A percentile compares a stretch with the other conserved stretches of the same genome.
Evolutionary conservation across 1,140 invertebrate species (phyloP).

Genomic region (Pseudomyrmex dendroicus): DNA sequence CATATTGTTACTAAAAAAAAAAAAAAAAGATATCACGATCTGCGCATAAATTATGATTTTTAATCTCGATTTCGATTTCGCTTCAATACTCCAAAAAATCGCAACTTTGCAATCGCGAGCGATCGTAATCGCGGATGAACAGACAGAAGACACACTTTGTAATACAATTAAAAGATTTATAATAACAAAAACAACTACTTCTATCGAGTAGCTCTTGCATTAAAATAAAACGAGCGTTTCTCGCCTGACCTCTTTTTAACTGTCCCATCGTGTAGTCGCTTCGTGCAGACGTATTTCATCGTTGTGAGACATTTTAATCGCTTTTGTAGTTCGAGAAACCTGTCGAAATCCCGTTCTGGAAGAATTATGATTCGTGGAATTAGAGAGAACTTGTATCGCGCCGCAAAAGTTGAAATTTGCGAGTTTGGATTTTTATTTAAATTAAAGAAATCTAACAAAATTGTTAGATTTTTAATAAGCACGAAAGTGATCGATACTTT

Average conservation of each 20-base stretch:
- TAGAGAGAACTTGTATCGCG: background rate
- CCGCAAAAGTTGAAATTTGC: too few species aligned
- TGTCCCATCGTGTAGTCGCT: constrained; percentile 26
- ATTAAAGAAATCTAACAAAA: too few species aligned
- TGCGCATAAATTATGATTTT: constrained; percentile 19
- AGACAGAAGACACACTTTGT: constrained; percentile 59
- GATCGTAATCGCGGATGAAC: constrained; percentile 58
- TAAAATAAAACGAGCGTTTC: constrained; percentile 71
- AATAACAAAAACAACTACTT: constrained; percentile 62
- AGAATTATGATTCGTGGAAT: constrained; percentile 13
- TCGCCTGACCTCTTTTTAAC: constrained; percentile 61
- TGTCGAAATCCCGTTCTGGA: constrained; percentile 33
- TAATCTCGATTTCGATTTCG: background rate
- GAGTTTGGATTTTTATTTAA: too few species aligned
- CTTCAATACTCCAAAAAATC: constrained; percentile 38
- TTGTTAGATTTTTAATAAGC: too few species aligned
- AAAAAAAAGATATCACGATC: background rate
- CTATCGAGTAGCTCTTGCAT: constrained; percentile 62
- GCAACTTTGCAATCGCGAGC: constrained; percentile 19
- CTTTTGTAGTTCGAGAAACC: constrained; percentile 50
- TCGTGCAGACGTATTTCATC: constrained; percentile 48
- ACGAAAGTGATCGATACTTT: too few species aligned
- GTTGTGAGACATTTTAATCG: constrained; percentile 69
- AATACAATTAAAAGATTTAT: constrained; percentile 68
- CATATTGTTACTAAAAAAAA: background rate